Percentiles rank a stretch among this genome's conserved stretches.
Conservation (phyloP, 2,113 vertebrate species). For the Nanger granti region DNA sequence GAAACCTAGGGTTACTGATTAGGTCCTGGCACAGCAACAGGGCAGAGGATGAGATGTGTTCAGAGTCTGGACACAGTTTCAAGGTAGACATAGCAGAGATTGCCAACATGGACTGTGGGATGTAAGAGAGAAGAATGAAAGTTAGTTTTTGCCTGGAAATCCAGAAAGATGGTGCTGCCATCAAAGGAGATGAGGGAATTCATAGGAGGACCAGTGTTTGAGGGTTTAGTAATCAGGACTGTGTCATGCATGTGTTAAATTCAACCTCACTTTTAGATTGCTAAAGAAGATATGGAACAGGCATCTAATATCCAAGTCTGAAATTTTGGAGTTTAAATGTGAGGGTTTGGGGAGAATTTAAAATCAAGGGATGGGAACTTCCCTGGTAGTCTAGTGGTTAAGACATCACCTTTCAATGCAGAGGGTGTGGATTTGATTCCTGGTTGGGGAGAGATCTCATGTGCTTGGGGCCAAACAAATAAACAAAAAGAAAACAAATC, state of each 20-base stretch:
- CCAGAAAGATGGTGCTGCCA: neutral
- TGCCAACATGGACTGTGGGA: too few relatives aligned
- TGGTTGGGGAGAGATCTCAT: neutral
- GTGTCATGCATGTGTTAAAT: neutral
- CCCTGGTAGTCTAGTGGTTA: neutral
- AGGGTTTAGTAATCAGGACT: too few relatives aligned
- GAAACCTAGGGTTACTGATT: neutral
- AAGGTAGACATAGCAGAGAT: neutral
- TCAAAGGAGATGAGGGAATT: neutral
- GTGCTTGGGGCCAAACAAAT: neutral
- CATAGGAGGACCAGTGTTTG: neutral
- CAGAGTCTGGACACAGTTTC: neutral
- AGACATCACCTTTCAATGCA: neutral
- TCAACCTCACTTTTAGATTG: too few relatives aligned
- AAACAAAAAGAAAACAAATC: neutral
- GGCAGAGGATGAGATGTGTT: neutral
- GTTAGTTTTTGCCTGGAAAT: neutral
- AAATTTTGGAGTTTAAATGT: neutral
- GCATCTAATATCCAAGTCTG: too few relatives aligned
- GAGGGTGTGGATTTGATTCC: neutral
- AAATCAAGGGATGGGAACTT: neutral
- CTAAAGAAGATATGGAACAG: neutral
- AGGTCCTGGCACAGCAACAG: accelerated
- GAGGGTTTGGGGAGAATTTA: neutral
- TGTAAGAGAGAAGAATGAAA: neutral